Evolutionary conservation across 2,888 invertebrate species (phyloP), one percentile per base, ranked within the genome.

Genomic region (Sarcophaga variegata): DNA sequence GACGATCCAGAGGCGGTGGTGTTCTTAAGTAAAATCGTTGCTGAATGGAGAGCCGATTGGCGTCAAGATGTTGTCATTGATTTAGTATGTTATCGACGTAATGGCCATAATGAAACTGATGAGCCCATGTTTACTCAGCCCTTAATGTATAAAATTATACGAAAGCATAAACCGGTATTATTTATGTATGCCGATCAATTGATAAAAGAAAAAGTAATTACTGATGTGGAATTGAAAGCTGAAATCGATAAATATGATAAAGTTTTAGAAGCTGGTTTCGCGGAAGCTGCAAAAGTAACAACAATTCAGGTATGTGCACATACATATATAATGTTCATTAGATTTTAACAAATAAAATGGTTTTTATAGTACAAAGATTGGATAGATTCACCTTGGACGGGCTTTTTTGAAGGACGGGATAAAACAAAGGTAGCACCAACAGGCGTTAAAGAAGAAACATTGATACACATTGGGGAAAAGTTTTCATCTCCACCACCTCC

Each of bases 81-180:
- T 94, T 94, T 98, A 90, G 97, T 97, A 87, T 95, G 96, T 91
- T 97, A 97, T 93, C 96, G 97, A 88, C 97, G 98, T 90, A 96
- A 96, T 92, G 98, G 98, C 0, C 98, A 99, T 94, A 98, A 98
- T 92, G 98, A 98, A 94, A 96, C 97, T 91, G 98, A 98, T 93
- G 98, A 99, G 93, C 98, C 98, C 0, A 97, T 97, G 96, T 97
- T 97, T 93, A 99, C 98, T 2, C 98, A 98, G 93, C 98, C 98
- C 0, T 95, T 97, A 88, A 98, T 98, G 98, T 98, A 98, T 94
- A 96, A 97, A 92, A 96, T 96, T 91, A 97, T 98, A 89, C 95
- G 94, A 83, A 94, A 94, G 69, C 96, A 96, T 91, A 93, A 93
- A 91, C 95, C 95, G n/a, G 94, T 95, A 76, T 94, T 97, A 87